These are phyloP conservation scores for Polydesmus complanatus DNA, from an alignment of 2,888 invertebrate species.

Conservation along the genomic window DNA sequence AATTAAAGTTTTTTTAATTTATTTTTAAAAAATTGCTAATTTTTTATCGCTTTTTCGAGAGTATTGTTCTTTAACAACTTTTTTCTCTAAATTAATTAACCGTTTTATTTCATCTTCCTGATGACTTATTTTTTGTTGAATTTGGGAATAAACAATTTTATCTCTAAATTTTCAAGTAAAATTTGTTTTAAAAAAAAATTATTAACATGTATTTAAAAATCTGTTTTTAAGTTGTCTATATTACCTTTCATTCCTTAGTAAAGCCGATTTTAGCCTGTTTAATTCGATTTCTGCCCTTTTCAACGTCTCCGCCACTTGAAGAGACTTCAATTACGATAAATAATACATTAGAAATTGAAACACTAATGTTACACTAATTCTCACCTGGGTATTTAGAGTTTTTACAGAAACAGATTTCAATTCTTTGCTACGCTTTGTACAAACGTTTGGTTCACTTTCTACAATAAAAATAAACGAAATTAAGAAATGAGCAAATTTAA, in stretches of 20 bases:
- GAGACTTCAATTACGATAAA: slow-evolving; percentile 16
- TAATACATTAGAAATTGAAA: not conserved
- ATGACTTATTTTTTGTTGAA: slow-evolving; percentile 45
- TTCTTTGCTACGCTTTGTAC: no score
- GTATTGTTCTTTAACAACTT: slow-evolving; percentile 53
- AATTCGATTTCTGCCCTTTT: slow-evolving; percentile 53
- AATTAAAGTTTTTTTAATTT: not conserved
- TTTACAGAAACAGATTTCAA: slow-evolving; percentile 15
- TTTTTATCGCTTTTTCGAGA: slow-evolving; percentile 58
- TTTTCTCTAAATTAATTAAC: slow-evolving; percentile 46
- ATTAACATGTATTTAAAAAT: not conserved
- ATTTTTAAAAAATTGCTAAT: slow-evolving; percentile 53
- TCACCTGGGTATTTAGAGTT: slow-evolving; percentile 22
- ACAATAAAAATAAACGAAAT: no score
- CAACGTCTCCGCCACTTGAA: slow-evolving; percentile 44
- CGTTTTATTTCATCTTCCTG: slow-evolving; percentile 47
- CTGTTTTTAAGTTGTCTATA: no score
- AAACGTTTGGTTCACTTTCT: no score
- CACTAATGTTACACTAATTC: not conserved
- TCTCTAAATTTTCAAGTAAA: slow-evolving; percentile 5
- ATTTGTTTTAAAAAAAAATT: not conserved
- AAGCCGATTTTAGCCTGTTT: slow-evolving; percentile 46
- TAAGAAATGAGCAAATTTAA: no score
- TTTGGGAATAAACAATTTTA: slow-evolving; percentile 27
- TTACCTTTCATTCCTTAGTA: slow-evolving; percentile 48